These are phyloP conservation scores for Bos taurus DNA, from an alignment of 2,113 vertebrate species.

Conservation along the genomic window ARS-UCD2.0 NC_037328.1:14457001-14457500, in stretches of 20 bases:
- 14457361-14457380: neutral
- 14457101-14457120: neutral
- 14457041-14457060: neutral
- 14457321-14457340: fast-evolving
- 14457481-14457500: neutral
- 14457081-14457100: neutral
- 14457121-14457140: neutral
- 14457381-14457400: neutral
- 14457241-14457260: neutral
- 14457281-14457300: neutral
- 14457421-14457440: neutral
- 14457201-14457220: neutral
- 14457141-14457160: neutral
- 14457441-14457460: neutral
- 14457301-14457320: neutral
- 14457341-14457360: neutral
- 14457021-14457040: neutral
- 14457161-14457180: neutral
- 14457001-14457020: neutral
- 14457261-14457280: neutral
- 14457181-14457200: neutral
- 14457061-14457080: neutral
- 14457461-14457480: neutral
- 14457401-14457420: neutral
- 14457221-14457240: neutral